Evolutionary conservation across 37 sponge, comb jelly and placozoan species (phyloP).

Genomic region (Tethya wilhelma): DNA sequence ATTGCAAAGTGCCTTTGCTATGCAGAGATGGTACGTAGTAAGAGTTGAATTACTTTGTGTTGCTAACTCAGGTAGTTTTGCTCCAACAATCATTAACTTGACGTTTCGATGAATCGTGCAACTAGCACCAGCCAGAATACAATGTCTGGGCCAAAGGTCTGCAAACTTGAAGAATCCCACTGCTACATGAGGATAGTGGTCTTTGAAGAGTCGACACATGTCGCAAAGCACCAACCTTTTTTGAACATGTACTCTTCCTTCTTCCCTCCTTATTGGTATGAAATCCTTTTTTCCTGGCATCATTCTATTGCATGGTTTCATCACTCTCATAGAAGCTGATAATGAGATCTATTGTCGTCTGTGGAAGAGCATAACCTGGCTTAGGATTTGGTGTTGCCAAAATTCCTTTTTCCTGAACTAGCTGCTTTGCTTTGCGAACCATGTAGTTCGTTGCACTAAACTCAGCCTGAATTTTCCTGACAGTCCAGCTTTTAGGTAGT

Average conservation of each 20-base stretch:
- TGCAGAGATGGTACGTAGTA: no score
- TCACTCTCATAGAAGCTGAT: constrained; percentile 20
- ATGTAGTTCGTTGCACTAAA: no score
- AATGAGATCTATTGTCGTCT: constrained; percentile 14
- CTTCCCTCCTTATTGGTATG: constrained; percentile 14
- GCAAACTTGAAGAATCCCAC: constrained; percentile 54
- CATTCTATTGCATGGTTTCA: constrained; percentile 34
- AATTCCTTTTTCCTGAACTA: constrained; percentile 38
- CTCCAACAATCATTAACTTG: no score
- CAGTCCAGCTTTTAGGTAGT: constrained; percentile 44
- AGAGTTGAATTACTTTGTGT: no score
- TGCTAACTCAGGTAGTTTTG: no score
- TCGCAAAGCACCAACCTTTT: constrained; percentile 44
- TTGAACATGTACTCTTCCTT: constrained; percentile 15
- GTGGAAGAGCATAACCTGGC: constrained; percentile 12
- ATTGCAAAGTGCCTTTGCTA: not conserved
- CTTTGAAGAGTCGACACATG: constrained; percentile 33
- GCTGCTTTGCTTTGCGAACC: constrained; percentile 36
- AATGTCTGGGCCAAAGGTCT: constrained; percentile 9
- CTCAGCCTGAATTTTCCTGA: constrained; percentile 12
- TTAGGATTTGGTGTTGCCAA: constrained; percentile 35
- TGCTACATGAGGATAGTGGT: constrained; percentile 20
- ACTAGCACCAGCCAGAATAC: constrained; percentile 39
- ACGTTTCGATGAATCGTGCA: constrained; percentile 60
- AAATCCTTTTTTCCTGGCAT: constrained; percentile 53